Conservation (phyloP, 2,888 invertebrate species). For the Diogma glabrata region DNA sequence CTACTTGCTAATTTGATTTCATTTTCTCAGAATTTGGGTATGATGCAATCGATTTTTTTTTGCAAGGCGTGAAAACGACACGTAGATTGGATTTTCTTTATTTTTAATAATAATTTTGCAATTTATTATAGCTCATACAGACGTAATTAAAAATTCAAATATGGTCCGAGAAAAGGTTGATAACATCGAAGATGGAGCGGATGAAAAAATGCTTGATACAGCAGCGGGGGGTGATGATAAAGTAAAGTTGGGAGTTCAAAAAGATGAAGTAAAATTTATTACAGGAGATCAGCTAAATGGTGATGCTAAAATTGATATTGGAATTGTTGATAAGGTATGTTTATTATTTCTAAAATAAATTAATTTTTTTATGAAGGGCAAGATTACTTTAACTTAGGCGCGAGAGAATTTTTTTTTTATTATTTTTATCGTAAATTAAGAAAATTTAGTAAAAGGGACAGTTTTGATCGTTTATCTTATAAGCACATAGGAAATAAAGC, state of each 20-base stretch:
- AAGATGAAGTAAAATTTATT: slow-evolving; percentile 63
- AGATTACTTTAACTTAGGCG: no score
- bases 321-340: slow-evolving; percentile 45
- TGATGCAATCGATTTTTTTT: no score
- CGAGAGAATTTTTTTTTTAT: no score
- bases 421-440: no score
- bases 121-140: not conserved
- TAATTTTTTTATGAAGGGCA: no score
- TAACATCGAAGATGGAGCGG: slow-evolving; percentile 51
- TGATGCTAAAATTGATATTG: slow-evolving; percentile 78
- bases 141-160: slow-evolving; percentile 21
- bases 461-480: no score
- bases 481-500: no score
- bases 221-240: slow-evolving; percentile 35
- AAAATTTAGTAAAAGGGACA: no score
- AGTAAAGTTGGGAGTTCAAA: slow-evolving; percentile 44
- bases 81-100: no score
- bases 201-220: slow-evolving; percentile 49
- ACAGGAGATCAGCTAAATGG: slow-evolving; percentile 67
- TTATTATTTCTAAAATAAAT: not conserved
- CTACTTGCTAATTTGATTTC: no score
- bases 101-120: not conserved
- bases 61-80: no score
- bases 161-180: slow-evolving; percentile 37
- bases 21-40: no score